Conservation (phyloP, 2,113 vertebrate genomes). For the Pelecanoides urinatrix region DNA sequence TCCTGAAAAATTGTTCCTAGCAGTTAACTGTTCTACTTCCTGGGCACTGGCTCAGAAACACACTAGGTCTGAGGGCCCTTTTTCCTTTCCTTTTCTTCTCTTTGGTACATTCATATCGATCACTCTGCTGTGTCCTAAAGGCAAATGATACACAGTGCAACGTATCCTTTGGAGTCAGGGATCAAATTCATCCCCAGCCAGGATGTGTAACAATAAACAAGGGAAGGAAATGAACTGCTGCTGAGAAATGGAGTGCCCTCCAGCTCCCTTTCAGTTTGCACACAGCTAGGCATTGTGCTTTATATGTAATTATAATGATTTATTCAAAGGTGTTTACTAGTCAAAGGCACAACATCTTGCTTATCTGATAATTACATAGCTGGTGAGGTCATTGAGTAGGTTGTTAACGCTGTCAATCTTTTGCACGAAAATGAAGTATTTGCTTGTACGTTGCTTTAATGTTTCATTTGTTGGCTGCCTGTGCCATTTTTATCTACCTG, state of each 20-base stretch:
- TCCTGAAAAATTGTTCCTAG: background rate
- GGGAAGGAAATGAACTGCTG: slow-evolving; percentile 40
- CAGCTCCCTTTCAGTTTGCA: slow-evolving; percentile 24
- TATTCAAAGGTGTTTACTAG: slow-evolving; percentile 44
- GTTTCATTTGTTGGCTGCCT: background rate
- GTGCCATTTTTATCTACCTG: background rate
- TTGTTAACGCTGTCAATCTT: background rate
- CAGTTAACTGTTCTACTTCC: background rate
- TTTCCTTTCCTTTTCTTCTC: background rate
- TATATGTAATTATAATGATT: slow-evolving; percentile 43
- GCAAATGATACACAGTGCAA: background rate
- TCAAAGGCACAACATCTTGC: background rate
- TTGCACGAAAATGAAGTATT: background rate
- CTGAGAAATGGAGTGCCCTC: slow-evolving; percentile 34
- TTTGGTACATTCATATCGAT: background rate
- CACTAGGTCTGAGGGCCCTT: background rate
- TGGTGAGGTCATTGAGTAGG: background rate
- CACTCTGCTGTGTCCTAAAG: background rate
- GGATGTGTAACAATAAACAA: slow-evolving; percentile 24
- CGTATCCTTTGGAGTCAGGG: background rate
- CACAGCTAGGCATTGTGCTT: slow-evolving; percentile 31
- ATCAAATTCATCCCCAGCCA: slow-evolving; percentile 22
- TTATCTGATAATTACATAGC: slow-evolving; percentile 44
- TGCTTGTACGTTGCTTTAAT: background rate
- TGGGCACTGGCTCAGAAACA: background rate